phyloP scores from a whole-genome alignment of 2,113 vertebrate genomes.

The Camelus bactrianus region DNA sequence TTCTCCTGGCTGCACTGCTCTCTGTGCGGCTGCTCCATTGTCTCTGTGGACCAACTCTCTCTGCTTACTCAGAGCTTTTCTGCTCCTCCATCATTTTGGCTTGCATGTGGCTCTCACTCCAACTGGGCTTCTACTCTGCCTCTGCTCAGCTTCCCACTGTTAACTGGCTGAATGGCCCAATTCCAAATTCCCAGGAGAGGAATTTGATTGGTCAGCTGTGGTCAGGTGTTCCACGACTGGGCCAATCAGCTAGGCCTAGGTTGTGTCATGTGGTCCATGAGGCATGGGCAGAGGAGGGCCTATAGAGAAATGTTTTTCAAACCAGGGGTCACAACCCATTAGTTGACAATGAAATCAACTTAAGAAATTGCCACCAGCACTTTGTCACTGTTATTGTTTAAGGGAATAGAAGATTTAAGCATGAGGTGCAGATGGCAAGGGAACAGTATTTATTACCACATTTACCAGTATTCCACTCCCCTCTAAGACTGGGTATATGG shows the following conservation, averaged over 20 bases:
- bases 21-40: constrained; percentile 60
- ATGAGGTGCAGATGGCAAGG: not conserved
- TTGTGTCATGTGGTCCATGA: not conserved
- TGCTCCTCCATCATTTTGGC: constrained; percentile 59
- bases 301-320: not conserved
- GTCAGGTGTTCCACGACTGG: constrained; percentile 10
- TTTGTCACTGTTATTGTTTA: not conserved
- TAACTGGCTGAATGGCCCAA: constrained; percentile 71
- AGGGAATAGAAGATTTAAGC: not conserved
- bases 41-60: constrained; percentile 50
- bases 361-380: not conserved
- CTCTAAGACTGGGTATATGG: not conserved
- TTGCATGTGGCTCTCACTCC: constrained; percentile 64
- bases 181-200: constrained; percentile 76
- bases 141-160: constrained; percentile 58
- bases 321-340: not conserved
- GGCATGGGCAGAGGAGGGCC: not conserved
- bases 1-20: constrained; percentile 5
- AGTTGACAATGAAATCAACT: not conserved
- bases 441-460: not conserved
- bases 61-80: constrained; percentile 74
- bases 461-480: not conserved
- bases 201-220: constrained; percentile 57
- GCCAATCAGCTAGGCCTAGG: constrained; percentile 53
- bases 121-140: constrained; percentile 50